Evolutionary conservation across 2,888 invertebrate species (phyloP), one percentile per base, ranked within the genome.

Genomic region (Cactoblastis cactorum): DNA sequence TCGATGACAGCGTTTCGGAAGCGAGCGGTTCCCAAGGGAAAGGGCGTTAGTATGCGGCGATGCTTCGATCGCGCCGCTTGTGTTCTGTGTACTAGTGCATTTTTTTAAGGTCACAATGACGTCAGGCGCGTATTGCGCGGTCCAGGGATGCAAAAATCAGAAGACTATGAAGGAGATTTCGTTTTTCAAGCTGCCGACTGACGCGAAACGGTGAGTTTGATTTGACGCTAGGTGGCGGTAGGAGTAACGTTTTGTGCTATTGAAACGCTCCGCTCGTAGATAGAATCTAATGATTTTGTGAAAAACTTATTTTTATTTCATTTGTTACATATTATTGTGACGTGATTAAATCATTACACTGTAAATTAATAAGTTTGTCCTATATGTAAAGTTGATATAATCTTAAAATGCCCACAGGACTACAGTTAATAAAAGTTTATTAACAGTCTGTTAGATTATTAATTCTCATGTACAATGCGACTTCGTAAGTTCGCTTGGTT

Each of bases 101-200:
- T 28, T 28, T 43, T 28, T 28, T 11, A 15, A 14, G 1, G 0
- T 2, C 1, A 22, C 9, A 17, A 48, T 48, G 47, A 48, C 47
- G 0, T 48, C 47, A n/a, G 37, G 47, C 22, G 47, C 47, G n/a
- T 48, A 48, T 14, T 48, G 47, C 37, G 47, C 47, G 9, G 47
- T 48, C 9, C 11, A 38, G 9, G 47, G 47, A 3, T 48, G 47
- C 28, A 35, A 37, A 12, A 48, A 48, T 22, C 47, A 48, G 28
- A 48, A 48, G 28, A 48, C 47, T 8, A 48, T 48, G 47, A 48
- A 48, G 35, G 37, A 48, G 8, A 37, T 48, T 24, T 48, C 47
- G 14, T 48, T 48, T n/a, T 48, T 48, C 28, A 48, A 48, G 37
- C 17, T 48, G 37, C 47, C 47, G 2, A 37, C 24, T 24, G 47